These are phyloP conservation scores for Tipula vernalis DNA, from an alignment of 2,888 invertebrate species.

Conservation along the genomic window DNA sequence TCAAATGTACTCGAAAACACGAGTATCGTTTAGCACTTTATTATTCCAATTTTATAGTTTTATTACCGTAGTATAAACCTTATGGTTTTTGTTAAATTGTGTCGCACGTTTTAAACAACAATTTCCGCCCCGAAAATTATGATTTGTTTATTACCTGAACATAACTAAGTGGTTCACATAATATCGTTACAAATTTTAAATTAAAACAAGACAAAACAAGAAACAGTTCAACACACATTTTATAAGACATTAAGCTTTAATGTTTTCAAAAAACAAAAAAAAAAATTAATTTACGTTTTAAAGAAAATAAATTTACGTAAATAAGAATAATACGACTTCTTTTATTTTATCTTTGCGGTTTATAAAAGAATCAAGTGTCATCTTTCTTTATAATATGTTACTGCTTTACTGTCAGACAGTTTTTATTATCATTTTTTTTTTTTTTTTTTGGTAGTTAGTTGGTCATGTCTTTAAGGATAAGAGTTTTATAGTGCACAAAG, in stretches of 20 bases:
- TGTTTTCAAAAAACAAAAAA: neutral
- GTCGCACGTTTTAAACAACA: neutral
- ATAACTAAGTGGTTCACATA: neutral
- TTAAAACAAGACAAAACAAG: neutral
- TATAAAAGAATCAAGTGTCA: conserved; percentile 10
- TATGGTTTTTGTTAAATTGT: neutral
- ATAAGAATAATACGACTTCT: conserved; percentile 6
- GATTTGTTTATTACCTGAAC: neutral
- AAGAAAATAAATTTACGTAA: neutral
- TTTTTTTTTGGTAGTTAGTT: neutral
- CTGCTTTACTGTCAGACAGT: conserved; percentile 5
- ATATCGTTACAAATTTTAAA: neutral
- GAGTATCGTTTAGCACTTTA: neutral
- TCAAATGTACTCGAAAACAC: too few species aligned
- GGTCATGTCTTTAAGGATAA: neutral
- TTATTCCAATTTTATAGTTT: neutral
- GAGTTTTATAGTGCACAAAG: neutral
- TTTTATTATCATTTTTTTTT: neutral
- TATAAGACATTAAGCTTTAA: neutral
- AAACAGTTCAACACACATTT: conserved; percentile 4
- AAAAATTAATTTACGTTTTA: neutral
- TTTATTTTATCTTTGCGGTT: conserved; percentile 6
- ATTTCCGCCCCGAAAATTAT: neutral
- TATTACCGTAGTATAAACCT: neutral
- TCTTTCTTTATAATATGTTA: neutral